A percentile compares a stretch with the other conserved stretches of the same genome.
Evolutionary conservation across 2,113 vertebrate species (phyloP).

Genomic region (Oncorhynchus kisutch): DNA sequence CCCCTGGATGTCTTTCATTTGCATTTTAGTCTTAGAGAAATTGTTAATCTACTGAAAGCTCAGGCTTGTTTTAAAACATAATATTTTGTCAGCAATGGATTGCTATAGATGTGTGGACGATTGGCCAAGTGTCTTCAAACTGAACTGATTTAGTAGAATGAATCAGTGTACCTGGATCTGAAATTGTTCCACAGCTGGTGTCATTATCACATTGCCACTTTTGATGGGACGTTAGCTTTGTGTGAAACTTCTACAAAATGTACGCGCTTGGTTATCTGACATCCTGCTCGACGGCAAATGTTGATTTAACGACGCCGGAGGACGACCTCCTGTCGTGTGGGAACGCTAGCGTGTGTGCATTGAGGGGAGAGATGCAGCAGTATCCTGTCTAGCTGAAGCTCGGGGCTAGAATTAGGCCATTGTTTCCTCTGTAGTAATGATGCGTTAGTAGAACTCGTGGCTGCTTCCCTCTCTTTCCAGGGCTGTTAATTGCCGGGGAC

Average conservation of each 20-base stretch:
- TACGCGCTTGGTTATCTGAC: background rate
- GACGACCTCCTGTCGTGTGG: background rate
- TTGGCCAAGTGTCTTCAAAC: conserved; percentile 2
- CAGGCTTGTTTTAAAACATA: too few species aligned
- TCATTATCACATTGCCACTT: background rate
- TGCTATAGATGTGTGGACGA: background rate
- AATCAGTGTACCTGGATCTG: background rate
- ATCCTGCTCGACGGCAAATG: background rate
- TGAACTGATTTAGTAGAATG: background rate
- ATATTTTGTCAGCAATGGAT: conserved; percentile 22
- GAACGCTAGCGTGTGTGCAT: conserved; percentile 6
- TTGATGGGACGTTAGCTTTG: background rate
- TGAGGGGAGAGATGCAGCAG: conserved; percentile 7
- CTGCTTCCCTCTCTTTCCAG: background rate
- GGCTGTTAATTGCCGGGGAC: too few species aligned
- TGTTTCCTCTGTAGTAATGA: conserved; percentile 43
- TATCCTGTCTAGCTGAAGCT: conserved; percentile 25
- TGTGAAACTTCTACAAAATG: background rate
- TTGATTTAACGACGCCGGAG: background rate
- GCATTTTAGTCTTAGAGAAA: too few species aligned
- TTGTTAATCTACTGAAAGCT: too few species aligned
- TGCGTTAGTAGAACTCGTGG: conserved; percentile 6
- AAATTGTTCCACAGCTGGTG: conserved; percentile 2
- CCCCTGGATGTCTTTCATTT: conserved; percentile 44
- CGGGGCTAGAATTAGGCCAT: conserved; percentile 45